These are phyloP conservation scores for Sphaeridia pumilis DNA, from an alignment of 2,888 invertebrate species.

Conservation along the genomic window DNA sequence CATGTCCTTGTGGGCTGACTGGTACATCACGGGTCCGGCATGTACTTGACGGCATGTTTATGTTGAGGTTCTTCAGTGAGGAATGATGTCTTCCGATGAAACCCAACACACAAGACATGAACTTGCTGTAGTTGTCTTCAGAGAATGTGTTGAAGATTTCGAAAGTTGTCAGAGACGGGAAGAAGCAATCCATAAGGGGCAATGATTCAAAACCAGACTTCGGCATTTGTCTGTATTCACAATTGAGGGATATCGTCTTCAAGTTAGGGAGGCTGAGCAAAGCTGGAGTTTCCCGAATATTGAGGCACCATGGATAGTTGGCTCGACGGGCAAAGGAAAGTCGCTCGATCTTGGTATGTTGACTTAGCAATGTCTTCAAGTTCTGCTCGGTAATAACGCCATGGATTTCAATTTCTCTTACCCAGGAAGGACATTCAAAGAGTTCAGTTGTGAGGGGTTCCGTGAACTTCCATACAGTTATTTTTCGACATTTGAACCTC, in stretches of 20 bases:
- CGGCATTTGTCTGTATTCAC: constrained; percentile 23
- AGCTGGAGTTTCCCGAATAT: constrained; percentile 26
- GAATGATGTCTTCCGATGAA: constrained; percentile 6
- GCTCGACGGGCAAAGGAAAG: constrained; percentile 25
- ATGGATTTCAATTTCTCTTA: constrained; percentile 26
- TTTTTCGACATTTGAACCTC: constrained; percentile 8
- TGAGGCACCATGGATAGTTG: constrained; percentile 29
- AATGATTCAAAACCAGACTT: constrained; percentile 8
- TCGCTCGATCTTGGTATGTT: constrained; percentile 23
- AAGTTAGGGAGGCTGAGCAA: constrained; percentile 22
- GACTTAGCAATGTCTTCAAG: constrained; percentile 23
- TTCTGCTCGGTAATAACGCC: constrained; percentile 27
- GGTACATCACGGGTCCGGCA: too few relatives aligned
- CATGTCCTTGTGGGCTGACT: too few relatives aligned
- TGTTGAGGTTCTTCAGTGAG: not conserved
- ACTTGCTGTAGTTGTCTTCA: constrained; percentile 25
- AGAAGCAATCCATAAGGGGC: constrained; percentile 30
- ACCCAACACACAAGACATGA: constrained; percentile 21
- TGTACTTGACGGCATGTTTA: not conserved
- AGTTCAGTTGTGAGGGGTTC: constrained; percentile 4
- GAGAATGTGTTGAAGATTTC: constrained; percentile 29
- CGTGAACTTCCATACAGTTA: constrained; percentile 29
- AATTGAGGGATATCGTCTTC: constrained; percentile 24
- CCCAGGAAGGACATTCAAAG: constrained; percentile 24
- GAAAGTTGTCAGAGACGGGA: constrained; percentile 24